These are phyloP conservation scores for Microcebus lehilahytsara DNA, from an alignment of 2,113 vertebrate species.

Conservation along the genomic window DNA sequence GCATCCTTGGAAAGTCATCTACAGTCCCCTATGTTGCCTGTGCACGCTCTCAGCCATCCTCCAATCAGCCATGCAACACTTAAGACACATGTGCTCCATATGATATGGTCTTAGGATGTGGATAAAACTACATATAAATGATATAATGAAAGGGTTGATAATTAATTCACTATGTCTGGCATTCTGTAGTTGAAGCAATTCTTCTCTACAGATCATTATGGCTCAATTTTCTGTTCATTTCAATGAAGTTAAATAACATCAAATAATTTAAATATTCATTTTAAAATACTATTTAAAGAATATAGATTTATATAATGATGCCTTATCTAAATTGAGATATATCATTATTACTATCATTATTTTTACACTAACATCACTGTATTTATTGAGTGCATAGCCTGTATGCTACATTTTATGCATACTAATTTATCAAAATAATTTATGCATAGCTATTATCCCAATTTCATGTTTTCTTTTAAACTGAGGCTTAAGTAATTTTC, in stretches of 20 bases:
- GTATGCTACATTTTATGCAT: background rate
- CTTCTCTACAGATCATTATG: slow-evolving; percentile 26
- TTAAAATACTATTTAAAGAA: slow-evolving; percentile 18
- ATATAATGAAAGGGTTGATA: background rate
- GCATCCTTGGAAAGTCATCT: background rate
- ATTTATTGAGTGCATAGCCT: background rate
- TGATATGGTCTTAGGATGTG: background rate
- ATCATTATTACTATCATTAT: background rate
- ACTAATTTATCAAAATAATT: background rate
- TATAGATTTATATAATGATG: background rate
- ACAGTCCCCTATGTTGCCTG: background rate
- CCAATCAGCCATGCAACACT: background rate
- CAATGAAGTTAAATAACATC: background rate
- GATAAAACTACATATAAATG: slow-evolving; percentile 2
- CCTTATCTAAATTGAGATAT: background rate
- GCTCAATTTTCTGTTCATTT: slow-evolving; percentile 37
- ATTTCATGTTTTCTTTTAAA: slow-evolving; percentile 40
- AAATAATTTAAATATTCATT: background rate
- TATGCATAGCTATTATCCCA: background rate
- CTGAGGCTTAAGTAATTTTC: slow-evolving; percentile 19
- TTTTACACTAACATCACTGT: background rate
- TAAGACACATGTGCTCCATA: background rate
- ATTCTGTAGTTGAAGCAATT: background rate
- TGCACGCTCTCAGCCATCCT: background rate
- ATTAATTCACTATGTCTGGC: background rate